Percentiles rank a stretch among this genome's conserved stretches.
These are phyloP conservation scores for Scolopax rusticola DNA, from an alignment of 2,797 vertebrate species.

Conservation along the genomic window DNA sequence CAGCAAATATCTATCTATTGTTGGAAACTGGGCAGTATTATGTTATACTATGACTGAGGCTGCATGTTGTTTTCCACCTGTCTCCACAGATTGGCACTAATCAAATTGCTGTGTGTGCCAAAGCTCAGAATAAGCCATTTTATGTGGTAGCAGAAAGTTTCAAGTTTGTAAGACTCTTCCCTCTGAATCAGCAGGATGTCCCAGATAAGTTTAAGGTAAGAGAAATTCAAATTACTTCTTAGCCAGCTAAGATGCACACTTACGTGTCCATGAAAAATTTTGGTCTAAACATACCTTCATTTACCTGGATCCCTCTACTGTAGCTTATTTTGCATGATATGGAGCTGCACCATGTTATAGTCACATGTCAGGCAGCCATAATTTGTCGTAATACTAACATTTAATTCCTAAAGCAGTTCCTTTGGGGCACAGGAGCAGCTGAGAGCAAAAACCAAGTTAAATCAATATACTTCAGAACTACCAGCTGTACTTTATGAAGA, in stretches of 20 bases:
- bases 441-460: not conserved
- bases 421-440: not conserved
- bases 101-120: constrained; percentile 95
- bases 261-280: not conserved
- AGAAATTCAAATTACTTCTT: not conserved
- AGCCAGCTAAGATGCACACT: not conserved
- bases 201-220: constrained; percentile 95
- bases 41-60: not conserved
- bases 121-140: constrained; percentile 97
- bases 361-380: not conserved
- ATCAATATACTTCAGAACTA: not conserved
- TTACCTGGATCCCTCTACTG: not conserved
- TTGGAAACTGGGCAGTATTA: not conserved
- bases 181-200: constrained; percentile 96
- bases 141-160: constrained; percentile 99
- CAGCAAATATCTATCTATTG: not conserved
- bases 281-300: not conserved
- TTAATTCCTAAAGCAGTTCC: not conserved
- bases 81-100: constrained; percentile 94
- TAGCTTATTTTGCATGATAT: not conserved
- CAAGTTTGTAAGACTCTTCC: constrained; percentile 96
- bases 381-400: not conserved
- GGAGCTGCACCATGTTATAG: not conserved
- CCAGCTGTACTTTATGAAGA: not conserved
- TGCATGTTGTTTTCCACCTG: not conserved